These are phyloP conservation scores for Cercopithecus petaurista DNA, from an alignment of 2,797 vertebrate genomes.

Conservation along the genomic window DNA sequence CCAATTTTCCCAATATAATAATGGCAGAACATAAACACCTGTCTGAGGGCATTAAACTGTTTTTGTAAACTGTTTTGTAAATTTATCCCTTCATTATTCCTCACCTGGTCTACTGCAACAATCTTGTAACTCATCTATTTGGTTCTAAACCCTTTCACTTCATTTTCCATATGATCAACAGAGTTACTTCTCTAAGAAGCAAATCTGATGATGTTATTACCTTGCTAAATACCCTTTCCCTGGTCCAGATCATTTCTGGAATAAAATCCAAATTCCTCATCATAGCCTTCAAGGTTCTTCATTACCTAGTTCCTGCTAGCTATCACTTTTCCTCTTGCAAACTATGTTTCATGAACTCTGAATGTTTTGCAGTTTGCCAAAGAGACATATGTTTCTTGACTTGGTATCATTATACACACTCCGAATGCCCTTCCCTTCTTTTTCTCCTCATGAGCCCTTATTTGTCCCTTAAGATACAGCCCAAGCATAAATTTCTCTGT, in stretches of 20 bases:
- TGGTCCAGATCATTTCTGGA: constrained; percentile 17
- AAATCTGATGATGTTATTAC: neutral
- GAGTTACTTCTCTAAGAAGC: constrained; percentile 4
- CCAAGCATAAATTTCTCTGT: neutral
- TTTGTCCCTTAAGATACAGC: neutral
- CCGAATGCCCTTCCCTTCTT: neutral
- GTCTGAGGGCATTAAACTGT: neutral
- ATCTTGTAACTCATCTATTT: neutral
- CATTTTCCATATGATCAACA: neutral
- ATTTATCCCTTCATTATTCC: neutral
- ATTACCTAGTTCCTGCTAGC: neutral
- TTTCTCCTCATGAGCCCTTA: neutral
- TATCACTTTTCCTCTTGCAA: neutral
- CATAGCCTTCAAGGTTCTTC: neutral
- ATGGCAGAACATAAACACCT: neutral
- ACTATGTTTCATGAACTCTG: neutral
- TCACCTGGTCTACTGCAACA: neutral
- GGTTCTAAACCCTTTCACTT: neutral
- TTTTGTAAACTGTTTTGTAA: neutral
- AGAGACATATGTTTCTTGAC: neutral
- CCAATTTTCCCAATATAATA: constrained; percentile 17
- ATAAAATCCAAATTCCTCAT: constrained; percentile 23
- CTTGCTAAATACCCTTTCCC: neutral
- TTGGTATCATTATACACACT: neutral
- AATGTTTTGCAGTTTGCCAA: neutral